These are phyloP conservation scores for Periparus ater DNA, from an alignment of 2,797 vertebrate genomes.

Conservation along the genomic window DNA sequence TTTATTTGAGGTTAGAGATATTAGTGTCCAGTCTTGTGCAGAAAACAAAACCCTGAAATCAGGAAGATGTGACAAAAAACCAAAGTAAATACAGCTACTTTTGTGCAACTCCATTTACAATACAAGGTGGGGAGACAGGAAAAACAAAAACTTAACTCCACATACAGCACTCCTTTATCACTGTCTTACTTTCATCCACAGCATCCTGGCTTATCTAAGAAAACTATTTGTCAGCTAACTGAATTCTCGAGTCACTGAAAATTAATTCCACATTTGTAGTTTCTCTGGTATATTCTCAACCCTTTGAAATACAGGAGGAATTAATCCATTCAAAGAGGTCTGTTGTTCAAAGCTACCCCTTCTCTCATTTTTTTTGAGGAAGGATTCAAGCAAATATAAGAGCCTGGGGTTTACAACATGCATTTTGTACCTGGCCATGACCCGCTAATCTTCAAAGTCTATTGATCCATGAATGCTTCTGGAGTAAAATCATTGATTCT, in stretches of 20 bases:
- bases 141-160: not conserved
- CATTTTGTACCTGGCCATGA: slow-evolving; percentile 55
- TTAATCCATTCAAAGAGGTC: slow-evolving; percentile 52
- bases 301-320: slow-evolving; percentile 46
- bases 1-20: not conserved
- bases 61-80: not conserved
- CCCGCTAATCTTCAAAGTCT: slow-evolving; percentile 49
- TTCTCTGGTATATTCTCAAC: not conserved
- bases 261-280: slow-evolving; percentile 47
- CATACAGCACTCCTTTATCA: not conserved
- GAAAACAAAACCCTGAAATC: not conserved
- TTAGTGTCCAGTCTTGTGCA: not conserved
- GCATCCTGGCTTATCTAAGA: slow-evolving; percentile 14
- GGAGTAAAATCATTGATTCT: slow-evolving; percentile 34
- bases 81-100: not conserved
- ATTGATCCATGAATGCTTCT: slow-evolving; percentile 38
- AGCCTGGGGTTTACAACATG: slow-evolving; percentile 47
- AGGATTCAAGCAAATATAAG: slow-evolving; percentile 35
- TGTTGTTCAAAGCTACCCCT: slow-evolving; percentile 46
- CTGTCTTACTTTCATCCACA: not conserved
- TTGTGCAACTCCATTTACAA: not conserved
- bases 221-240: slow-evolving; percentile 36
- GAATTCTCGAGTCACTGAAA: slow-evolving; percentile 35
- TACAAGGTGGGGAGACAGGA: not conserved
- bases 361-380: slow-evolving; percentile 21